Evolutionary conservation across 2,113 vertebrate genomes (phyloP).

Genomic region (Glaucomys volans): DNA sequence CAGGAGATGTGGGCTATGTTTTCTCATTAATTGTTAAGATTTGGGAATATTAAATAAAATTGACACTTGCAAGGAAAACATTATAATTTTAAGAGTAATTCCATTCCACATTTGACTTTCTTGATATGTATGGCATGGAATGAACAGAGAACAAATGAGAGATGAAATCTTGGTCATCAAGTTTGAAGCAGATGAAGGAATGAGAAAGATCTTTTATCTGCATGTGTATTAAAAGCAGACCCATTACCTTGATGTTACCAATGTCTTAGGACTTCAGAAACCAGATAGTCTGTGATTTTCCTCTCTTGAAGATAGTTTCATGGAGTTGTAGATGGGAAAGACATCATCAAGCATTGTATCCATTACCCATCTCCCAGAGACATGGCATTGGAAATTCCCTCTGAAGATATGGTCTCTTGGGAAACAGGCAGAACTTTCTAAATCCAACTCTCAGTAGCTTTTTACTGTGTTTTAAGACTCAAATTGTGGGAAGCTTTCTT

Average conservation of each 20-base stretch:
- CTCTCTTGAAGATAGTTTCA: not conserved
- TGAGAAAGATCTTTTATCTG: slow-evolving; percentile 14
- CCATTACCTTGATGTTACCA: not conserved
- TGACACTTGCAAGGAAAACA: slow-evolving; percentile 16
- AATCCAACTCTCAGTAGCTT: too few relatives aligned
- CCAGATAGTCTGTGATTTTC: not conserved
- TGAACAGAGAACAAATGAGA: not conserved
- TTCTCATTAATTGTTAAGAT: slow-evolving; percentile 51
- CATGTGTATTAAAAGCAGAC: not conserved
- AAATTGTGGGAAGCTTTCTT: not conserved
- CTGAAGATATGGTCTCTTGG: not conserved
- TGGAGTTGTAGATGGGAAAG: not conserved
- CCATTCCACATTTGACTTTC: not conserved
- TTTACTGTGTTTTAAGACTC: not conserved
- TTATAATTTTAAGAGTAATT: slow-evolving; percentile 2
- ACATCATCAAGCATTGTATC: not conserved
- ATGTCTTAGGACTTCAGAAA: not conserved
- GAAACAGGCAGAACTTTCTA: too few relatives aligned
- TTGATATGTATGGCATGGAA: not conserved
- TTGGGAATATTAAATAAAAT: slow-evolving; percentile 35
- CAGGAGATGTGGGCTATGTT: not conserved
- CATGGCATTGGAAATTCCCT: not conserved
- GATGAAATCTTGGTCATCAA: not conserved
- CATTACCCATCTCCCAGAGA: not conserved
- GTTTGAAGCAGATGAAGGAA: not conserved